Evolutionary conservation across 2,113 vertebrate genomes (phyloP), one percentile per base, ranked within the genome.

Genomic region (Aptenodytes patagonicus): DNA sequence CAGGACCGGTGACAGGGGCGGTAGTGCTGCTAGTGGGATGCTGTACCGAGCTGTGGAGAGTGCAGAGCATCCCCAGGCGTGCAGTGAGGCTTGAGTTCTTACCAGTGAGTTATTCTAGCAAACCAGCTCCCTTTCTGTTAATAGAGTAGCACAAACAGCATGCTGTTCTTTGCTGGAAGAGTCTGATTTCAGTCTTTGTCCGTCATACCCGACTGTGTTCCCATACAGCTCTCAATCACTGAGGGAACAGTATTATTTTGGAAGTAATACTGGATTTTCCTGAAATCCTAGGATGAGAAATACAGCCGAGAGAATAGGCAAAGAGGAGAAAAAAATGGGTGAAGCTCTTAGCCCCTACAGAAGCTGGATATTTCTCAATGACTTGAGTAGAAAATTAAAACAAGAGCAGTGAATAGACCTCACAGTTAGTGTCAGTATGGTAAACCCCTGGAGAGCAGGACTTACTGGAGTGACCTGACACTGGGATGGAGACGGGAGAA

Each of bases 31-130:
- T 8, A 1, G 25, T 12, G 25, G 24, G 16, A 10, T 6, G 12
- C 51, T 46, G 36, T 13, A 3, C 16, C 0, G 0, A 51, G 40
- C 57, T 75, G 3, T 2, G 2, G 49, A 51, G 65, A 32, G n/a
- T 0, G 0, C 28, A 10, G 29, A 34, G 34, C 57, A 52, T 24
- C 65, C n/a, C 38, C 61, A 34, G 42, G 19, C 3, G 0, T 3
- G 21, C 4, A 7, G 7, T 11, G 36, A 57, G 28, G 17, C 84
- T 77, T 36, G 10, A 83, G 5, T 10, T 57, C 54, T 55, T 42
- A 19, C 17, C 19, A 60, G 42, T 0, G 2, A 28, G 26, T 47
- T 52, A 11, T 52, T 52, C 31, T 11, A 38, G 29, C 51, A 79
- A 79, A 68, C 13, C 69, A 69, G 44, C 22, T 8, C 34, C 5